Evolutionary conservation across 1,140 invertebrate genomes (phyloP).

Genomic region (Argopecten irradians): DNA sequence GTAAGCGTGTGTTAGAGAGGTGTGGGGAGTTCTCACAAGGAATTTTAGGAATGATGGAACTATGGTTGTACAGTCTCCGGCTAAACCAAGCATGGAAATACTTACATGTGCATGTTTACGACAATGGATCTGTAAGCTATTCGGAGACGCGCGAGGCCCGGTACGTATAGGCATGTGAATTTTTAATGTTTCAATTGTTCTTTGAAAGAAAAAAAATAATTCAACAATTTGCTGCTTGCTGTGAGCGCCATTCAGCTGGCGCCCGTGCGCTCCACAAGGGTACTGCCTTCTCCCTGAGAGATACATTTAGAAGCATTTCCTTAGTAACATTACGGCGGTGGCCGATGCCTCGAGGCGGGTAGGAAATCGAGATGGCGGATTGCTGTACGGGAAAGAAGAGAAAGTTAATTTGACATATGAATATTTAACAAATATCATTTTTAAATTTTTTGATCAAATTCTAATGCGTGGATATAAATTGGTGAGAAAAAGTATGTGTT

Average conservation of each 20-base stretch:
- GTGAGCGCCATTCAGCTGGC: neutral
- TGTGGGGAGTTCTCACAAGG: neutral
- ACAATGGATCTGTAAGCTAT: neutral
- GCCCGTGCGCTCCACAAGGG: neutral
- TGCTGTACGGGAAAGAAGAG: neutral
- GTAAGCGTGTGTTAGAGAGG: slow-evolving; percentile 20
- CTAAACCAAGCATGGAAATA: neutral
- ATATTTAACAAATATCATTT: no score
- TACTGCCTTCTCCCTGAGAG: neutral
- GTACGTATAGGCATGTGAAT: neutral
- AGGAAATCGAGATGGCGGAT: neutral
- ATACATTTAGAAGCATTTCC: neutral
- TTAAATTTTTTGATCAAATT: no score
- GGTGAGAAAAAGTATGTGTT: no score
- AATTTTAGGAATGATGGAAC: slow-evolving; percentile 6
- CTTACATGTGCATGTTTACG: neutral
- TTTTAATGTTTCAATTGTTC: slow-evolving; percentile 13
- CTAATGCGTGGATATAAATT: no score
- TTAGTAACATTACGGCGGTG: neutral
- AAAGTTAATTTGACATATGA: neutral
- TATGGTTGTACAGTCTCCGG: neutral
- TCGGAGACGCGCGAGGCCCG: neutral
- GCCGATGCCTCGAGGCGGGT: neutral
- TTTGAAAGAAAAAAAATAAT: slow-evolving; percentile 2
- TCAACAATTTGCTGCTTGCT: slow-evolving; percentile 15